phyloP scores from a whole-genome alignment of 2,888 invertebrate species.

The Lycocerus yunnanus region DNA sequence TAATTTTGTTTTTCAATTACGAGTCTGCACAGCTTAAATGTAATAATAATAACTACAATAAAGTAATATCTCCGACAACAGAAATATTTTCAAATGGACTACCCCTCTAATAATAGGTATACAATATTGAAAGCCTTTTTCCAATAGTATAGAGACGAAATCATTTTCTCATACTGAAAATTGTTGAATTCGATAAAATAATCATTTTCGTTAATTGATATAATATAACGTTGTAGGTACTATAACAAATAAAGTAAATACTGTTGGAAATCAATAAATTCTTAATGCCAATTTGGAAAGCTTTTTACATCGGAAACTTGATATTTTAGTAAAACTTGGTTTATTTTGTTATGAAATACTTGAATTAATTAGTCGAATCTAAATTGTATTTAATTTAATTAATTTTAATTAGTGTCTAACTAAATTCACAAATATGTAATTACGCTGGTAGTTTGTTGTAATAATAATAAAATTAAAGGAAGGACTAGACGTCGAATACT shows the following conservation, averaged over 20 bases:
- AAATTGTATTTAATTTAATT: neutral
- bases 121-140: too few relatives aligned
- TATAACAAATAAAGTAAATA: neutral
- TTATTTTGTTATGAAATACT: neutral
- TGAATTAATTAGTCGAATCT: neutral
- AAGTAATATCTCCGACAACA: too few relatives aligned
- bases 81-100: too few relatives aligned
- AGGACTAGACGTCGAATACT: neutral
- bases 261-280: neutral
- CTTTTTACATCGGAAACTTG: neutral
- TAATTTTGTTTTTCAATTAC: too few relatives aligned
- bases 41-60: too few relatives aligned
- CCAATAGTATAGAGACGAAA: too few relatives aligned
- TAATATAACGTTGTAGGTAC: neutral
- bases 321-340: neutral
- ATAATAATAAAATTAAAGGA: neutral
- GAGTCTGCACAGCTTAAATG: too few relatives aligned
- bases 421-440: neutral
- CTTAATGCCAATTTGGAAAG: neutral
- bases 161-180: too few relatives aligned
- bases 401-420: neutral
- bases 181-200: too few relatives aligned
- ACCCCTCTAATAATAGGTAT: too few relatives aligned
- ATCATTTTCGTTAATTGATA: neutral
- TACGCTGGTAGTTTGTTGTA: neutral